Base-by-base conservation (phyloP, 2,113 vertebrate species). In the Sinocyclocheilus maitianheensis region DNA sequence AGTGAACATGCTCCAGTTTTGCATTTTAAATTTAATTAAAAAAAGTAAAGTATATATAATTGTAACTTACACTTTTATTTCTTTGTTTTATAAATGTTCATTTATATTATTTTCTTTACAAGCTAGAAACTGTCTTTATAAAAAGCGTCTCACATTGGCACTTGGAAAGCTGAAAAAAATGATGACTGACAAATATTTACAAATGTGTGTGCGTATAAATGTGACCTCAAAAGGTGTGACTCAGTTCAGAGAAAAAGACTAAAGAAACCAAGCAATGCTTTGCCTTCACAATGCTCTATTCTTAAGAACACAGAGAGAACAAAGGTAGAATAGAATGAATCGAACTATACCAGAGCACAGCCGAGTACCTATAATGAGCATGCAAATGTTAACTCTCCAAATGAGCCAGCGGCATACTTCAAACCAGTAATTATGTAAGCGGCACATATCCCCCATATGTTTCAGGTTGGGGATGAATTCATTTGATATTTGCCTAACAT, bases 281-380 rank as follows among this genome's bases (percentile, higher is more conserved):
- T 75, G 40, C 40, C 63, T 16, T 55, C 8, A 74, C 62, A 72
- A 60, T 74, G 53, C 43, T 69, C 75, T 86, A 80, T 84, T 75
- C 67, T 86, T 16, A 60, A 85, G 65, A 75, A 74, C 85, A 77
- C 4, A 16, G 37, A 77, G 46, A 86, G 75, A 80, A 86, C 43
- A 86, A 87, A 69, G 26, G 14, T 43, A 78, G 60, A 88, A 37
- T 48, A 69, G 76, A 85, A 83, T 67, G 76, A 63, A 76, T 24
- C 8, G 67, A 79, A 5, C 43, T 8, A 9, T 67, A 85, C 74
- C 58, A 83, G 63, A 85, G 72, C 58, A 67, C 48, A 77, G 22
- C 83, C 22, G 81, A 34, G 46, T n/a, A n/a, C 48, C 40, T 34
- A 34, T 51, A 22, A 71, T 22, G 63, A 53, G 24, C 11, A 67